Evolutionary conservation across 2,113 vertebrate species (phyloP).

Genomic region (Oostethus manadensis): DNA sequence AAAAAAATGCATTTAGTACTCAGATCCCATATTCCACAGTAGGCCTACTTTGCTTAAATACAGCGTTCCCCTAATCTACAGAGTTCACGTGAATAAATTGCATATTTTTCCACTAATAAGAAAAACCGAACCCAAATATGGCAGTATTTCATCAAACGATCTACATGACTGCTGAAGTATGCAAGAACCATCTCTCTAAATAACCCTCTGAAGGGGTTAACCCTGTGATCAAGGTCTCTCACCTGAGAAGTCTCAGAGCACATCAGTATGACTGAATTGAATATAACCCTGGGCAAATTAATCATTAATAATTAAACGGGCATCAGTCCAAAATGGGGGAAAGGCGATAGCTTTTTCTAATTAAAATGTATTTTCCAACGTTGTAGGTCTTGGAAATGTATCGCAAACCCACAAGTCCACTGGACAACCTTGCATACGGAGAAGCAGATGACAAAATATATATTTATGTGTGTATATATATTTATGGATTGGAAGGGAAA

Average conservation of each 20-base stretch:
- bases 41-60: too few species aligned
- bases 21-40: too few species aligned
- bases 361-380: constrained; percentile 47
- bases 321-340: constrained; percentile 55
- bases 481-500: background rate
- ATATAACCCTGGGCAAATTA: constrained; percentile 61
- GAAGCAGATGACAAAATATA: constrained; percentile 5
- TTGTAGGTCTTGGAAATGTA: constrained; percentile 19
- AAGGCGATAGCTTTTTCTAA: constrained; percentile 56
- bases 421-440: constrained; percentile 6
- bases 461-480: constrained; percentile 2
- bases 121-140: constrained; percentile 10
- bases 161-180: constrained; percentile 20
- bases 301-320: constrained; percentile 71
- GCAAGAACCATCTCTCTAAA: constrained; percentile 18
- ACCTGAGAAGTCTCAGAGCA: constrained; percentile 42
- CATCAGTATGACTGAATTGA: constrained; percentile 49
- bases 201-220: constrained; percentile 25
- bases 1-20: too few species aligned
- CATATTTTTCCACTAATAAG: background rate
- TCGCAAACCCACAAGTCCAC: constrained; percentile 1
- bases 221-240: constrained; percentile 65
- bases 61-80: too few species aligned
- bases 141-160: constrained; percentile 29
- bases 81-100: too few species aligned